Evolutionary conservation across 2,888 invertebrate species (phyloP), one percentile per base, ranked within the genome.

Genomic region (Tachina fera): DNA sequence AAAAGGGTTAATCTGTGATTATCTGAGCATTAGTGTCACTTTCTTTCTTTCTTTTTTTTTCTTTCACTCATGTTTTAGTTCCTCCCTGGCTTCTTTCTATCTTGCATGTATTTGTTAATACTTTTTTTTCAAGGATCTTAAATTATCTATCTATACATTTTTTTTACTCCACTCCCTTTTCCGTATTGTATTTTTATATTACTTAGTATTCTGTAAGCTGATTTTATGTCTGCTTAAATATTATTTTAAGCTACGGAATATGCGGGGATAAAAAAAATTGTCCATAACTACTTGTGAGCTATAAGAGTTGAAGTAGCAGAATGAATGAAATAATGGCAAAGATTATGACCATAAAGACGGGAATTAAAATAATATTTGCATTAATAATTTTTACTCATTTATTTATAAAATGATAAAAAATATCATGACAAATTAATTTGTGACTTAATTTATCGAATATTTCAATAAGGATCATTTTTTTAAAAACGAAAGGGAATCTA

Each of bases 1-100:
- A 76, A 83, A 83, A 81, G 79, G 83, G 83, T 86, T 86, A 86
- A 86, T 76, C 83, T 49, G 58, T 83, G 83, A 83, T 83, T 86
- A 83, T 80, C 80, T 45, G 72, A 14, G 58, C 11, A 72, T 83
- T 86, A 83, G 56, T 80, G 70, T 53, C 82, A 81, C 81, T 77
- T 78, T 43, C 51, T 60, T 31, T 31, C 31, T 31, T 31, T n/a
- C n/a, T 31, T 4, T 31, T 56, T 31, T 4, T 4, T 61, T 49
- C 9, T n/a, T 8, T 41, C 9, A 11, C 16, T 53, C 5, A 41
- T 31, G 51, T 3, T 41, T 60, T 3, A 22, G 1, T 49, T 51
- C 39, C 31, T 16, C 14, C 60, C 1, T 16, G 14, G 49, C 4
- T 77, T 19, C 11, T 14, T 53, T 61, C 45, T 22, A 0, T 31